A percentile compares a stretch with the other conserved stretches of the same genome.
Evolutionary conservation across 2,797 vertebrate species (phyloP).

Genomic region (Tokudaia muenninki): DNA sequence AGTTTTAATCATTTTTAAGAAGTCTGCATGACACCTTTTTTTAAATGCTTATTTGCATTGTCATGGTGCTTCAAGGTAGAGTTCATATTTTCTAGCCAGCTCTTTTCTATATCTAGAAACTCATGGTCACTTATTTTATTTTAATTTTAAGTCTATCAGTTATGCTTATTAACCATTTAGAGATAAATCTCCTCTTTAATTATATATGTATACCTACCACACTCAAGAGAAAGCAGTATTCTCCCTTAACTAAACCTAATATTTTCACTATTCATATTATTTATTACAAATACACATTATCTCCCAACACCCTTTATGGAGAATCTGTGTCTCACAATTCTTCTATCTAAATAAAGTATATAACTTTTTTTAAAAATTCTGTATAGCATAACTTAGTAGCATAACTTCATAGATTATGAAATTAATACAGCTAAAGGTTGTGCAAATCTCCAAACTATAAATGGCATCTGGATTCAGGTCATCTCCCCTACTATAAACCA

Average conservation of each 20-base stretch:
- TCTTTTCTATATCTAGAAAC: neutral
- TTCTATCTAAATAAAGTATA: constrained; percentile 2
- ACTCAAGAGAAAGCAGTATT: neutral
- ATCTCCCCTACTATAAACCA: neutral
- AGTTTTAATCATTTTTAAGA: constrained; percentile 69
- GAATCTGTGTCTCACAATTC: neutral
- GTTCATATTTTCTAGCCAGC: neutral
- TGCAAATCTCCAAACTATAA: neutral
- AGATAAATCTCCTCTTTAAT: neutral
- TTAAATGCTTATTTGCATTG: constrained; percentile 59
- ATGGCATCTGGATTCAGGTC: neutral
- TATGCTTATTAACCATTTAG: constrained; percentile 1
- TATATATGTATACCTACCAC: neutral
- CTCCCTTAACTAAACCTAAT: constrained; percentile 13
- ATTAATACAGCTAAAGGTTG: constrained; percentile 22
- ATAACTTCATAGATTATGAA: neutral
- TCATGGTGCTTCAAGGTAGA: constrained; percentile 10
- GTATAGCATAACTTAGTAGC: neutral
- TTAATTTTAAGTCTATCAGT: neutral
- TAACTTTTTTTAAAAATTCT: neutral
- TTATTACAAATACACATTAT: neutral
- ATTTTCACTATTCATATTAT: constrained; percentile 5
- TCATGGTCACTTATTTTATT: neutral
- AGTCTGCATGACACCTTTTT: constrained; percentile 43
- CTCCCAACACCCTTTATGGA: neutral